phyloP scores from a whole-genome alignment of 2,888 invertebrate genomes.

The Cinara cedri region DNA sequence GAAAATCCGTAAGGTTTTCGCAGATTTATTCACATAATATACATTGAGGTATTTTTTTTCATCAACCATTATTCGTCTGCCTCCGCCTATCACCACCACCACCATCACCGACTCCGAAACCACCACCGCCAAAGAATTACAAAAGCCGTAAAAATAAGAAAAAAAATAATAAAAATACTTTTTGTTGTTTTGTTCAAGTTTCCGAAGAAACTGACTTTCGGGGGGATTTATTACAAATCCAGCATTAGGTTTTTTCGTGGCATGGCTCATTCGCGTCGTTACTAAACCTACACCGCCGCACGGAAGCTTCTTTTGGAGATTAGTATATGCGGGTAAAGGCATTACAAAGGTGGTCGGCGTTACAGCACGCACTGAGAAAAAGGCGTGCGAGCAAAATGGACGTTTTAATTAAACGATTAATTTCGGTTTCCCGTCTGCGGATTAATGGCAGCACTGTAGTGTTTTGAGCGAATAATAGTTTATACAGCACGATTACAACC shows the following conservation, averaged over 20 bases:
- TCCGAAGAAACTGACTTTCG: conserved; percentile 9
- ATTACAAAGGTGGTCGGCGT: not conserved
- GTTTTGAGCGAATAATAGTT: too few species aligned
- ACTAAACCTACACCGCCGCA: not conserved
- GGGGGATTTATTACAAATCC: conserved; percentile 39
- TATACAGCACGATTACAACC: too few species aligned
- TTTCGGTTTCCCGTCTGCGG: not conserved
- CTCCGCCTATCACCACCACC: too few species aligned
- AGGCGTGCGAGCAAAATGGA: too few species aligned
- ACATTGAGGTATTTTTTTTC: not conserved
- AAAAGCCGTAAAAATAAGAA: not conserved
- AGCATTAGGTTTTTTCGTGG: not conserved
- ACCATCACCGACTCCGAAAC: not conserved
- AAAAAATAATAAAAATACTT: not conserved
- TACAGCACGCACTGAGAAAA: not conserved
- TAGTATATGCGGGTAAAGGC: not conserved
- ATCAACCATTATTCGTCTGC: not conserved
- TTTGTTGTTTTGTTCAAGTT: not conserved
- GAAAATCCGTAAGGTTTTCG: not conserved
- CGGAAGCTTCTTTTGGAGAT: conserved; percentile 11
- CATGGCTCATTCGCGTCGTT: not conserved
- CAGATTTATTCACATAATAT: not conserved
- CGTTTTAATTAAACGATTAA: conserved; percentile 19
- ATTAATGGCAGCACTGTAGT: not conserved
- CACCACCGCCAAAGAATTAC: not conserved